These are phyloP conservation scores for Bergia puertoricense DNA, from an alignment of 92 coral and sea anemone genomes.

Conservation along the genomic window DNA sequence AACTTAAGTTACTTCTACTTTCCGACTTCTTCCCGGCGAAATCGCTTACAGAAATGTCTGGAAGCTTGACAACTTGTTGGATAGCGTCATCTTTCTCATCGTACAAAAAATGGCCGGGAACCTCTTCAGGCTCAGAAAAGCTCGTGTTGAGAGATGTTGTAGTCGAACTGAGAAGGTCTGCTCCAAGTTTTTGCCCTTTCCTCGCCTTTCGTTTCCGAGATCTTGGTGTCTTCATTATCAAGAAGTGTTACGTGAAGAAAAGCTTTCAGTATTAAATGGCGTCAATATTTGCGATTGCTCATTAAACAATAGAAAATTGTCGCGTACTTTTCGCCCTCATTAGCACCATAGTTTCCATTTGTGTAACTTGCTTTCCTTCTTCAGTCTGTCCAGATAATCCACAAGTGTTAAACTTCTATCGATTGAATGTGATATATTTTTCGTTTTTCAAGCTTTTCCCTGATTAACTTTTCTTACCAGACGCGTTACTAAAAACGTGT, in stretches of 20 bases:
- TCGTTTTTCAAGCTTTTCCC: not conserved
- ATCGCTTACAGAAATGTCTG: slow-evolving; percentile 68
- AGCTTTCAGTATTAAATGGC: not conserved
- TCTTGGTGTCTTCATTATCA: slow-evolving; percentile 65
- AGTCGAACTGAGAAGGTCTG: slow-evolving; percentile 54
- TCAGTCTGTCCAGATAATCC: too few relatives aligned
- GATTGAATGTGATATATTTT: not conserved
- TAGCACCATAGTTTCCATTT: not conserved
- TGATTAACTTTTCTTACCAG: not conserved
- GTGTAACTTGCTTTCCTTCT: not conserved
- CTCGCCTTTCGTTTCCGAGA: slow-evolving; percentile 64
- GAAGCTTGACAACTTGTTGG: slow-evolving; percentile 77
- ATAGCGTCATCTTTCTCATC: slow-evolving; percentile 75
- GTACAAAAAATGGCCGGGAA: slow-evolving; percentile 80
- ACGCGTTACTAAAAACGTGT: not conserved
- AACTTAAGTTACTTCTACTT: slow-evolving; percentile 54
- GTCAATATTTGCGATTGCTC: not conserved
- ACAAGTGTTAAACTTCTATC: not conserved
- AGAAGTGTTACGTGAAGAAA: not conserved
- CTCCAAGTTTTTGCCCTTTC: slow-evolving; percentile 65
- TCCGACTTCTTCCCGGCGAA: slow-evolving; percentile 43
- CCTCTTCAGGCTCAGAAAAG: slow-evolving; percentile 49
- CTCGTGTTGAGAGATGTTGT: slow-evolving; percentile 46
- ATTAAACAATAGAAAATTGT: not conserved
- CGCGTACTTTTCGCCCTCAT: not conserved